Percentiles rank a stretch among this genome's conserved stretches.
phyloP scores from a whole-genome alignment of 2,113 vertebrate genomes.

The Pelobates fuscus region DNA sequence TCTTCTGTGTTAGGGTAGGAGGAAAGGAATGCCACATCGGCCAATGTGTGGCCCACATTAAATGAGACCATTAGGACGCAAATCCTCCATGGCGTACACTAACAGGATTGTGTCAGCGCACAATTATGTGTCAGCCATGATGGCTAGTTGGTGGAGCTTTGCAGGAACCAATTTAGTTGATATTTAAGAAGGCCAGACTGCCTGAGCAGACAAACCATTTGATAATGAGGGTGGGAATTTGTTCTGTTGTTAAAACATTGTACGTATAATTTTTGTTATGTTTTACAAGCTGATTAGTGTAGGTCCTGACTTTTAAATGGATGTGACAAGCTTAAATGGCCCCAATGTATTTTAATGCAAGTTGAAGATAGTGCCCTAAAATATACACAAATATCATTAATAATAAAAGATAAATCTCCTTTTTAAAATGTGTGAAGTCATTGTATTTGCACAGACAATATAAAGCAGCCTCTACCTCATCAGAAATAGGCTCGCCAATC shows the following conservation, averaged over 20 bases:
- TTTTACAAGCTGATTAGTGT: too few species aligned
- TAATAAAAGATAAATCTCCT: too few species aligned
- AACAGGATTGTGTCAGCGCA: constrained; percentile 57
- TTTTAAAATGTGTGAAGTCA: too few species aligned
- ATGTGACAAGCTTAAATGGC: too few species aligned
- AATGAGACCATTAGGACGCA: constrained; percentile 43
- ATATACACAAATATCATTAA: too few species aligned
- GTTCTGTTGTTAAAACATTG: not conserved
- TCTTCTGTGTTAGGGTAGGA: constrained; percentile 51
- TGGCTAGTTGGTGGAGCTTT: not conserved
- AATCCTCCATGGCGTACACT: constrained; percentile 35
- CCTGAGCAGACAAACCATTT: not conserved
- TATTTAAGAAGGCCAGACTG: not conserved
- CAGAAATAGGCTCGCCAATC: too few species aligned
- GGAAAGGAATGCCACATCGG: constrained; percentile 54
- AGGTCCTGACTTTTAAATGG: too few species aligned
- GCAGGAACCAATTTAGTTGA: not conserved
- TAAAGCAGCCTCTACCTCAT: too few species aligned
- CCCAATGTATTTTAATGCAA: too few species aligned
- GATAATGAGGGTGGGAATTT: not conserved
- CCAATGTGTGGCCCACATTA: constrained; percentile 50
- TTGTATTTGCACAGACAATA: too few species aligned
- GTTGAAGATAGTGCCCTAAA: too few species aligned
- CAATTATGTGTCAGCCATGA: constrained; percentile 38
- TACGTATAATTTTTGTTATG: too few species aligned